These are phyloP conservation scores for Uromys caudimaculatus DNA, from an alignment of 2,797 vertebrate genomes.

Conservation along the genomic window DNA sequence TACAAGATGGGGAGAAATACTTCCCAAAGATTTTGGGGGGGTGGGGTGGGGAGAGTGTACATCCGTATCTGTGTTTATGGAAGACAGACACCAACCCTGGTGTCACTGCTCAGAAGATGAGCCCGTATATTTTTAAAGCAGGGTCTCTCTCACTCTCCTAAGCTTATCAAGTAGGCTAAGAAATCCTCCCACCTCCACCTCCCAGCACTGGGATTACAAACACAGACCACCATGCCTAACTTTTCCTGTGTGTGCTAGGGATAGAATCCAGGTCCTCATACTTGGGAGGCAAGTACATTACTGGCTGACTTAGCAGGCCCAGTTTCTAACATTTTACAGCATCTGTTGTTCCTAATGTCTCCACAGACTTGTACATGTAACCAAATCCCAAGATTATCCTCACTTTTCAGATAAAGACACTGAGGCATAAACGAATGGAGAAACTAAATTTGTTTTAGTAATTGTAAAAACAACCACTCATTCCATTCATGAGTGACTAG, in stretches of 20 bases:
- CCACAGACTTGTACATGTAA: not conserved
- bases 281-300: not conserved
- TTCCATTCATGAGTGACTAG: not conserved
- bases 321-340: not conserved
- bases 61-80: not conserved
- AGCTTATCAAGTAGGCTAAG: not conserved
- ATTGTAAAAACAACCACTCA: conserved; percentile 26
- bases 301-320: not conserved
- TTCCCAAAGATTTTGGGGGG: not conserved
- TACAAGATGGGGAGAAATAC: not conserved
- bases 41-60: accelerated
- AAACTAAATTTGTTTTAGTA: not conserved
- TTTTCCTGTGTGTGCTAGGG: not conserved
- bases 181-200: too few relatives aligned
- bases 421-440: not conserved
- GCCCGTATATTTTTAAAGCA: not conserved
- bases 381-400: not conserved
- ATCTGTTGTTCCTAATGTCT: not conserved
- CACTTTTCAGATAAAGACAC: not conserved
- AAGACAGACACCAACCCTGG: not conserved
- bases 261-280: not conserved
- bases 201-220: not conserved
- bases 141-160: not conserved
- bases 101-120: not conserved
- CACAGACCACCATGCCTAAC: not conserved